phyloP scores from a whole-genome alignment of 2,888 invertebrate genomes.

The Lasioglossum leucozonium region DNA sequence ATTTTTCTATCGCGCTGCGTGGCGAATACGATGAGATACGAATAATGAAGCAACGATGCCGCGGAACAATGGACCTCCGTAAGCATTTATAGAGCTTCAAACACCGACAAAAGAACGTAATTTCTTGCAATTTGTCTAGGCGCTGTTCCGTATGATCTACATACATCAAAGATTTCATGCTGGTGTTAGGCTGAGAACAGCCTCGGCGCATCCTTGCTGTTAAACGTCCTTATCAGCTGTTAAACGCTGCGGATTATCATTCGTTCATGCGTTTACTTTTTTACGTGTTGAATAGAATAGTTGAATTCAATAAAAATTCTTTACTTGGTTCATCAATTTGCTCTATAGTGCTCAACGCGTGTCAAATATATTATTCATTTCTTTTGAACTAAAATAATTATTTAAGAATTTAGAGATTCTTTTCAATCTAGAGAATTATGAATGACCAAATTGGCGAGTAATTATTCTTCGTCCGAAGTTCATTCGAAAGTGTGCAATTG shows the following conservation, averaged over 20 bases:
- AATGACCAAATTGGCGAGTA: not conserved
- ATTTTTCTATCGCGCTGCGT: conserved; percentile 44
- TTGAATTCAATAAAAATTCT: not conserved
- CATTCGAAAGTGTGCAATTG: not conserved
- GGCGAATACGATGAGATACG: conserved; percentile 31
- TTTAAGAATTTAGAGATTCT: not conserved
- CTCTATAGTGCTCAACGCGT: no score
- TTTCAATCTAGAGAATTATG: not conserved
- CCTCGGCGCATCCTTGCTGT: not conserved
- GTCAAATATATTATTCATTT: not conserved
- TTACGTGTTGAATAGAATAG: not conserved
- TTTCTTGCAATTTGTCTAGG: conserved; percentile 14
- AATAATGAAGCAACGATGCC: conserved; percentile 21
- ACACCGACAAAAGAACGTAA: conserved; percentile 25
- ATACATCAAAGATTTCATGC: conserved; percentile 12
- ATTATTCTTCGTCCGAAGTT: not conserved
- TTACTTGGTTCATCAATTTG: not conserved
- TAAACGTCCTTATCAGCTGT: not conserved
- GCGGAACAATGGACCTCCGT: conserved; percentile 25
- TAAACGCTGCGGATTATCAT: not conserved
- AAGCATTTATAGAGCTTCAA: conserved; percentile 12
- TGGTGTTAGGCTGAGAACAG: not conserved
- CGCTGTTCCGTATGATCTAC: not conserved
- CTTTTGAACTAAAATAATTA: not conserved
- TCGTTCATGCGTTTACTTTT: not conserved